Percentiles rank a stretch among this genome's conserved stretches.
Evolutionary conservation across 2,113 vertebrate species (phyloP).

Genomic region (Elachura formosa): DNA sequence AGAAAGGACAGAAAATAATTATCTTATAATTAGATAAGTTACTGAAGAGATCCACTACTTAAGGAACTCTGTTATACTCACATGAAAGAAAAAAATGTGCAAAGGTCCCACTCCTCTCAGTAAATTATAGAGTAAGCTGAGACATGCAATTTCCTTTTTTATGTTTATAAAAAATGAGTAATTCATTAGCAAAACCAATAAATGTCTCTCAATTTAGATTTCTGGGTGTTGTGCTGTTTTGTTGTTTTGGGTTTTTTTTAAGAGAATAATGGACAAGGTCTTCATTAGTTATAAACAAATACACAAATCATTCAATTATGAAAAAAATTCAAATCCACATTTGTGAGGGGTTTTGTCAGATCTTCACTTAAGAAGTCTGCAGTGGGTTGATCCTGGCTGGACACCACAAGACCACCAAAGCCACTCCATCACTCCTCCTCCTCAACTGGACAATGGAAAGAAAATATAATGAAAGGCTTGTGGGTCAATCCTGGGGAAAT

Average conservation of each 20-base stretch:
- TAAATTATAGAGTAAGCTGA: not conserved
- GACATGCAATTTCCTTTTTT: not conserved
- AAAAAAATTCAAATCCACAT: not conserved
- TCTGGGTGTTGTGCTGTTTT: not conserved
- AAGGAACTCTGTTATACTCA: not conserved
- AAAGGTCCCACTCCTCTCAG: not conserved
- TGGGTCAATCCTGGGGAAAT: not conserved
- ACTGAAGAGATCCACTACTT: not conserved
- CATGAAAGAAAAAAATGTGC: not conserved
- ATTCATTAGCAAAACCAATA: not conserved
- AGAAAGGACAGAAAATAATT: not conserved
- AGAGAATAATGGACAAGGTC: not conserved
- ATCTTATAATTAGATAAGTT: not conserved
- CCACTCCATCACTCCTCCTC: not conserved
- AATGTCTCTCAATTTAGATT: not conserved
- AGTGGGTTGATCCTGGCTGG: not conserved
- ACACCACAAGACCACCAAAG: not conserved
- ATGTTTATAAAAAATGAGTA: fast-evolving
- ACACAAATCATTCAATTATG: not conserved
- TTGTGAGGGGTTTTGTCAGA: not conserved
- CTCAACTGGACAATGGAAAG: not conserved
- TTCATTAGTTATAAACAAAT: not conserved
- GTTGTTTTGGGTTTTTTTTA: not conserved
- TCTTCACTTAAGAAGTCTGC: not conserved
- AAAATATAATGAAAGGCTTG: not conserved